Conservation (phyloP, 2,888 invertebrate species). For the Drosophila mettleri region DNA sequence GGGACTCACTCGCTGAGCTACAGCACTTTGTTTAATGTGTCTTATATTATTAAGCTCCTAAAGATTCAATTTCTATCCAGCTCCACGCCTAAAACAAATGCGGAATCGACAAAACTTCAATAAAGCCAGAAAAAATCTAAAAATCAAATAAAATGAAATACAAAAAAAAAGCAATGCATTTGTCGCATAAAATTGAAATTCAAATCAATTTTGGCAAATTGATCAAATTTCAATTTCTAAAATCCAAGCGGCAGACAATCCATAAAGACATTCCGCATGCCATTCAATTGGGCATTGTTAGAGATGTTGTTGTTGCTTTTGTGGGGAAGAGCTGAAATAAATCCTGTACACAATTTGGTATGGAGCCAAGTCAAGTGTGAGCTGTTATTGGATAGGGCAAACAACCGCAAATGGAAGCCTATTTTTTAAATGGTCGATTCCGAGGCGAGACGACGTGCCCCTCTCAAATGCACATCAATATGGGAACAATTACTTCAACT, state of each 20-base stretch:
- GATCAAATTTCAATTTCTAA: constrained; percentile 14
- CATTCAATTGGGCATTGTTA: constrained; percentile 11
- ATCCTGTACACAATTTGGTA: constrained; percentile 8
- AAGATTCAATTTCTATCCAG: background rate
- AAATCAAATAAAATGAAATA: constrained; percentile 3
- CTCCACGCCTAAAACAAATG: constrained; percentile 1
- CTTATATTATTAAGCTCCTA: background rate
- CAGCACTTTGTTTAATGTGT: background rate
- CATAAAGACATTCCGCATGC: constrained; percentile 11
- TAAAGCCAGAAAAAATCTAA: background rate
- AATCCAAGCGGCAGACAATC: constrained; percentile 8
- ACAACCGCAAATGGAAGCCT: constrained; percentile 44
- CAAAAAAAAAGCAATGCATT: constrained; percentile 9
- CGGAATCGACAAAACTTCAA: background rate
- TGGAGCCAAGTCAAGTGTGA: constrained; percentile 31
- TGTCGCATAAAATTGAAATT: constrained; percentile 17
- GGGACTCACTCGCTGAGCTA: background rate
- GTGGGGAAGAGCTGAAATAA: constrained; percentile 1
- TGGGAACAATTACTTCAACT: constrained; percentile 51
- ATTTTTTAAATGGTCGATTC: constrained; percentile 15
- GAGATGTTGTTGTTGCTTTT: background rate
- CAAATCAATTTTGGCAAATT: constrained; percentile 8
- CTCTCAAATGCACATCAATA: constrained; percentile 49
- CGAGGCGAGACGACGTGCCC: constrained; percentile 15
- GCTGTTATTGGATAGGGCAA: constrained; percentile 32